Base-by-base conservation (phyloP, 2,888 invertebrate species). In the Acanthosepion pharaonis region DNA sequence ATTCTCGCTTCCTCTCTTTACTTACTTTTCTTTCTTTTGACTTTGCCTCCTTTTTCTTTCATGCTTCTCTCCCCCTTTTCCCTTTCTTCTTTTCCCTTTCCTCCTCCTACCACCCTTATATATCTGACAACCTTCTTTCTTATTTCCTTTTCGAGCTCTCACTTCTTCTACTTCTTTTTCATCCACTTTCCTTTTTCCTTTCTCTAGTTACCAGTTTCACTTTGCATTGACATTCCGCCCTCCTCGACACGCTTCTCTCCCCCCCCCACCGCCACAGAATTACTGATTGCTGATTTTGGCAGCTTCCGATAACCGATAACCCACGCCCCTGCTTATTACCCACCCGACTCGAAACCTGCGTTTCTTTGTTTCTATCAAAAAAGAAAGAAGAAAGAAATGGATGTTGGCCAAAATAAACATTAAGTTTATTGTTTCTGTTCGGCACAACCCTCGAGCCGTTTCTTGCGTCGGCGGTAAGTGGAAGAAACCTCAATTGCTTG, bases 161-260 rank as follows among this genome's bases (percentile, higher is more conserved):
- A 42, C 18, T 92, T 20, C 42, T 15, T 20, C 18, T 28, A 42
- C 25, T 6, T 25, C 18, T 49, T 25, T 15, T 9, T 11, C 18
- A 11, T 92, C 42, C 6, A 42, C 23, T 18, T 5, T 48, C 25
- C 15, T 25, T 20, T 49, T 25, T 1, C 20, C 28, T 64, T 64
- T 28, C 9, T 28, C 20, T 6, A 5, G 8, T 25, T 20, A 0
- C 1, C 48, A 11, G 1, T 9, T 1, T 5, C 33, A 6, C 11
- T 0, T 25, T 9, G 42, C 42, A 28, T 49, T 15, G 8, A 5
- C 18, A 11, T 0, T 25, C 42, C 0, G 23, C 15, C 28, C 91
- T n/a, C 25, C 20, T 0, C 9, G 18, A 0, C 11, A 8, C 11
- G 6, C 9, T n/a, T n/a, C n/a, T n/a, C n/a, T n/a, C n/a, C n/a